Conservation (phyloP, 2,113 vertebrate species). For the Brachirus orientalis region DNA sequence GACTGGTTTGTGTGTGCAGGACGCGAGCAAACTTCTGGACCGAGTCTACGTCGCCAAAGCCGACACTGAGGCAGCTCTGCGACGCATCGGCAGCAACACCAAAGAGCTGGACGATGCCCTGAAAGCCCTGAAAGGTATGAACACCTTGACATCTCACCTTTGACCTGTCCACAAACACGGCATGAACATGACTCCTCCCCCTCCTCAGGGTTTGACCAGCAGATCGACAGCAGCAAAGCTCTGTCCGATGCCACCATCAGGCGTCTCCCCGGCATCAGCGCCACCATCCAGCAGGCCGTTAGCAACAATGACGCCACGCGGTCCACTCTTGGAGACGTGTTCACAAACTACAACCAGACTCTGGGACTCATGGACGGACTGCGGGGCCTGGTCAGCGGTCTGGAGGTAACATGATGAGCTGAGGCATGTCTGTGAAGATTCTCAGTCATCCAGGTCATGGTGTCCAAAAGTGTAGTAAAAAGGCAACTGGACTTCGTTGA, state of each 20-base stretch:
- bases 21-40: slow-evolving; percentile 78
- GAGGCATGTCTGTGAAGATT: no score
- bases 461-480: no score
- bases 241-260: slow-evolving; percentile 84
- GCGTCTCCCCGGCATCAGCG: slow-evolving; percentile 83
- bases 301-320: slow-evolving; percentile 74
- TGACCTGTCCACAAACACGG: not conserved
- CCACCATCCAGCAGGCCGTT: slow-evolving; percentile 79
- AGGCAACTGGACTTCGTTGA: no score
- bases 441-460: no score
- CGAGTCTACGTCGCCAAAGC: slow-evolving; percentile 84
- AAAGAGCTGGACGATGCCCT: slow-evolving; percentile 85
- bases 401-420: slow-evolving; percentile 82
- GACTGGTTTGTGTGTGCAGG: slow-evolving; percentile 73
- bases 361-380: slow-evolving; percentile 51
- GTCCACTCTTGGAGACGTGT: slow-evolving; percentile 66
- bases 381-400: slow-evolving; percentile 60
- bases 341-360: slow-evolving; percentile 60
- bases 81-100: slow-evolving; percentile 82
- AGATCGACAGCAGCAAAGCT: slow-evolving; percentile 79
- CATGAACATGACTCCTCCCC: not conserved
- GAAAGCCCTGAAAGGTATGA: slow-evolving; percentile 86
- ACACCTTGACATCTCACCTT: not conserved
- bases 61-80: slow-evolving; percentile 82
- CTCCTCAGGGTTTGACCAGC: slow-evolving; percentile 86